Evolutionary conservation across 2,797 vertebrate species (phyloP).

Genomic region (Phalloptychus januarius): DNA sequence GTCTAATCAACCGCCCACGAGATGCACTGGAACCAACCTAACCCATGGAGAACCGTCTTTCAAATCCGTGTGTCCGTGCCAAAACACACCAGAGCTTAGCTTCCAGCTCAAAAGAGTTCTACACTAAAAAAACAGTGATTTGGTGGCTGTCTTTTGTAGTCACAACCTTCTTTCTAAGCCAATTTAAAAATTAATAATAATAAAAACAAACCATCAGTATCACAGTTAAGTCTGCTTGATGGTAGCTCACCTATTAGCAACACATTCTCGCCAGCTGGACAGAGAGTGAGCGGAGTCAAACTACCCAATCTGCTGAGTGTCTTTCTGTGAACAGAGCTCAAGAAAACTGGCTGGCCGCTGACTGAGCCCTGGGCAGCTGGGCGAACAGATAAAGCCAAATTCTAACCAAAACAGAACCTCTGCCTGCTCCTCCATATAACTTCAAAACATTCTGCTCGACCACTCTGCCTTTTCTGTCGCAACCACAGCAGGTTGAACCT

Average conservation of each 20-base stretch:
- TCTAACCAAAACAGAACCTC: constrained; percentile 48
- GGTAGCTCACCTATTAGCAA: constrained; percentile 59
- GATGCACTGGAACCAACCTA: not conserved
- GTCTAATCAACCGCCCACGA: not conserved
- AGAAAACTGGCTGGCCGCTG: constrained; percentile 47
- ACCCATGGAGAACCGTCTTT: not conserved
- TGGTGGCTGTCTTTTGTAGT: not conserved
- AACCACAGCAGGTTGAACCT: constrained; percentile 50
- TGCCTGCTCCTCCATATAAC: constrained; percentile 52
- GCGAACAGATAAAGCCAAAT: constrained; percentile 36
- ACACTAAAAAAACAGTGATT: not conserved
- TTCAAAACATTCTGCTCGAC: constrained; percentile 54
- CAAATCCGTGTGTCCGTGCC: not conserved
- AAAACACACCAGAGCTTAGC: not conserved
- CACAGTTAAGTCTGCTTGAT: constrained; percentile 57
- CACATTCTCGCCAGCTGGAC: constrained; percentile 64
- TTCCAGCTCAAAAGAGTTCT: not conserved
- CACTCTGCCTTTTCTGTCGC: constrained; percentile 53
- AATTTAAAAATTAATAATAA: constrained; percentile 28
- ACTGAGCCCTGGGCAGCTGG: constrained; percentile 64
- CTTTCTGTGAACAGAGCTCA: constrained; percentile 59
- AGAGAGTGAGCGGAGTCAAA: constrained; percentile 59
- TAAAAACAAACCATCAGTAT: constrained; percentile 50
- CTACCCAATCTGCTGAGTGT: constrained; percentile 62
- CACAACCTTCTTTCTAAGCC: constrained; percentile 3